Percentiles rank a stretch among this genome's conserved stretches.
Conservation (phyloP, 2,888 invertebrate genomes). For the Hirtodrosophila histrioides region DNA sequence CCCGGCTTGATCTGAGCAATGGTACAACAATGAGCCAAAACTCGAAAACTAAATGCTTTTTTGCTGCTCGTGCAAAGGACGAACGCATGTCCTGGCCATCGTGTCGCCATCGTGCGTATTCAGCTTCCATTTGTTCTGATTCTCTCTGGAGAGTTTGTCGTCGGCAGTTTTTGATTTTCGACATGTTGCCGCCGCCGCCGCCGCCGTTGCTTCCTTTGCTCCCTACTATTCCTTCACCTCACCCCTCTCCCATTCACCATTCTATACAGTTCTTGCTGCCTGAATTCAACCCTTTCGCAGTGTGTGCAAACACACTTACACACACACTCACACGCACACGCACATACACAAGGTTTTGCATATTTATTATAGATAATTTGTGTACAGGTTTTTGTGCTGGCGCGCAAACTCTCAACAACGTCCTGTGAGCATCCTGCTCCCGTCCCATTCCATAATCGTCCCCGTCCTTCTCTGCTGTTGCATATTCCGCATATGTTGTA, state of each 20-base stretch:
- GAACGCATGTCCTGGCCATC: conserved; percentile 44
- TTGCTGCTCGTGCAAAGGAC: conserved; percentile 27
- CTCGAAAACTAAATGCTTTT: conserved; percentile 41
- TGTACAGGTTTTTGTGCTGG: conserved; percentile 79
- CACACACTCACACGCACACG: conserved; percentile 16
- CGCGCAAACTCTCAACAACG: conserved; percentile 78
- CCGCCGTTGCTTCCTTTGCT: conserved; percentile 8
- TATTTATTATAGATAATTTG: conserved; percentile 80
- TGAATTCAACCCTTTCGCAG: conserved; percentile 57
- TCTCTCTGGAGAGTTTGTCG: conserved; percentile 72
- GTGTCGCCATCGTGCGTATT: conserved; percentile 50
- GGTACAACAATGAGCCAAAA: conserved; percentile 54
- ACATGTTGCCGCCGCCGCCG: conserved; percentile 61
- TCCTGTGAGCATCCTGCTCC: conserved; percentile 63
- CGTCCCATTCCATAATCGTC: conserved; percentile 16
- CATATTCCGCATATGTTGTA: conserved; percentile 64
- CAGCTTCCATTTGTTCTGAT: conserved; percentile 64
- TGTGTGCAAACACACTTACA: conserved; percentile 14
- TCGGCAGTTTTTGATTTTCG: conserved; percentile 77
- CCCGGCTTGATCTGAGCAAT: conserved; percentile 71
- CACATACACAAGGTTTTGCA: conserved; percentile 69
- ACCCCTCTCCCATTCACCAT: conserved; percentile 5
- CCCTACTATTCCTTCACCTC: conserved; percentile 8
- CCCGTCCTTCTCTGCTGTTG: conserved; percentile 43
- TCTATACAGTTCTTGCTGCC: conserved; percentile 32